Percentiles rank a stretch among this genome's conserved stretches.
phyloP scores from a whole-genome alignment of 2,888 invertebrate species.

The Cheilosia variabilis region DNA sequence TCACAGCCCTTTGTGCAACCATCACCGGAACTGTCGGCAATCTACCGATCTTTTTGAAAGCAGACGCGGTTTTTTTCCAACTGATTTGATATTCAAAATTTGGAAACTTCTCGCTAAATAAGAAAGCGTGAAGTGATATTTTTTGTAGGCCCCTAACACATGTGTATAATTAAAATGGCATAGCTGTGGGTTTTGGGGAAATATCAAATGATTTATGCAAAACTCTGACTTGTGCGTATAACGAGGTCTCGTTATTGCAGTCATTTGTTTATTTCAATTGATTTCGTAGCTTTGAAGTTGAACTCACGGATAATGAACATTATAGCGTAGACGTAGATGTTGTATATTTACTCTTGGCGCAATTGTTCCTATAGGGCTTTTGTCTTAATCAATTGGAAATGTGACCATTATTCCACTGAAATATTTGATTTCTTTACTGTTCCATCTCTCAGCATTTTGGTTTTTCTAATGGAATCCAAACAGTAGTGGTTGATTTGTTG shows the following conservation, averaged over 20 bases:
- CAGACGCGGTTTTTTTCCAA: slow-evolving; percentile 44
- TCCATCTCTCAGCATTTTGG: too few relatives aligned
- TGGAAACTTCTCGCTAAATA: slow-evolving; percentile 25
- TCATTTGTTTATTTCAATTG: slow-evolving; percentile 15
- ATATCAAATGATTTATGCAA: slow-evolving; percentile 19
- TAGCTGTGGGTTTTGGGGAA: slow-evolving; percentile 5
- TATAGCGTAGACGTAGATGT: too few relatives aligned
- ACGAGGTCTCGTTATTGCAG: slow-evolving; percentile 6
- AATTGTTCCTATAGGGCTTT: too few relatives aligned
- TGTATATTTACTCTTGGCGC: too few relatives aligned
- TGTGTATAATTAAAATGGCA: slow-evolving; percentile 37
- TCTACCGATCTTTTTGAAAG: neutral
- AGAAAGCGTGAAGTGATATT: slow-evolving; percentile 47
- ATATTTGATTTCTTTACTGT: too few relatives aligned
- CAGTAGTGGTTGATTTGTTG: too few relatives aligned
- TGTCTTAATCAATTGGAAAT: too few relatives aligned
- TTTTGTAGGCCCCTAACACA: neutral
- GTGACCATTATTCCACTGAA: too few relatives aligned
- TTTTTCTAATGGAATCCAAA: too few relatives aligned
- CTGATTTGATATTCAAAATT: slow-evolving; percentile 65
- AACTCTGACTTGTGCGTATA: slow-evolving; percentile 5
- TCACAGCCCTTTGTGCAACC: slow-evolving; percentile 22
- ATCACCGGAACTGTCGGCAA: slow-evolving; percentile 25
- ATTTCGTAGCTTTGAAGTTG: too few relatives aligned
- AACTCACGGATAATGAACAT: too few relatives aligned